A percentile compares a stretch with the other conserved stretches of the same genome.
These are phyloP conservation scores for Gallinago nigripennis DNA, from an alignment of 2,797 vertebrate genomes.

Conservation along the genomic window DNA sequence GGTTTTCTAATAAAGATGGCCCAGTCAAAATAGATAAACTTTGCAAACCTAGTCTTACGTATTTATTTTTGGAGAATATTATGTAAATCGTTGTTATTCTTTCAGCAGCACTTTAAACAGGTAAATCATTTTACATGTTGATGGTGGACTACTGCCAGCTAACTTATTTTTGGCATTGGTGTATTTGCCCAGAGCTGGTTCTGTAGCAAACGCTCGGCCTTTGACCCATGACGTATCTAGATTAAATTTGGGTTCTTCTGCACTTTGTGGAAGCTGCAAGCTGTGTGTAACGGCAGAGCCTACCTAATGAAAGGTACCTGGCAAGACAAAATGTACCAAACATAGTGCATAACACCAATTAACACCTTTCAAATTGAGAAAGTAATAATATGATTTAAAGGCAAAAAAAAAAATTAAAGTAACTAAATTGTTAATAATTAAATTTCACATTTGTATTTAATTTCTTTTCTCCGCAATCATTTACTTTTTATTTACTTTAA, in stretches of 20 bases:
- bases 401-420: neutral
- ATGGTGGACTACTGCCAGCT: neutral
- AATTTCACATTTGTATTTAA: neutral
- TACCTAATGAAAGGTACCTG: neutral
- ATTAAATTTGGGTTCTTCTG: neutral
- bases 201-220: neutral
- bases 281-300: neutral
- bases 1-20: neutral
- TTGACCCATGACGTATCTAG: neutral
- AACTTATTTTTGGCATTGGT: neutral
- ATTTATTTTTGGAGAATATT: neutral
- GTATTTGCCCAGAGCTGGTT: neutral
- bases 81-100: neutral
- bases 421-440: neutral
- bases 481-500: neutral
- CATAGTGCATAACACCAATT: accelerated
- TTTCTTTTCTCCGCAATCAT: neutral
- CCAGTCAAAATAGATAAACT: neutral
- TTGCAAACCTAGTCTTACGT: accelerated
- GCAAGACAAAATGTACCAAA: neutral
- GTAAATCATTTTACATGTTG: neutral
- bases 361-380: neutral
- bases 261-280: neutral
- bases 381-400: neutral
- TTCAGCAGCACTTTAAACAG: neutral